These are phyloP conservation scores for Erithacus rubecula DNA, from an alignment of 2,797 vertebrate genomes.

Conservation along the genomic window DNA sequence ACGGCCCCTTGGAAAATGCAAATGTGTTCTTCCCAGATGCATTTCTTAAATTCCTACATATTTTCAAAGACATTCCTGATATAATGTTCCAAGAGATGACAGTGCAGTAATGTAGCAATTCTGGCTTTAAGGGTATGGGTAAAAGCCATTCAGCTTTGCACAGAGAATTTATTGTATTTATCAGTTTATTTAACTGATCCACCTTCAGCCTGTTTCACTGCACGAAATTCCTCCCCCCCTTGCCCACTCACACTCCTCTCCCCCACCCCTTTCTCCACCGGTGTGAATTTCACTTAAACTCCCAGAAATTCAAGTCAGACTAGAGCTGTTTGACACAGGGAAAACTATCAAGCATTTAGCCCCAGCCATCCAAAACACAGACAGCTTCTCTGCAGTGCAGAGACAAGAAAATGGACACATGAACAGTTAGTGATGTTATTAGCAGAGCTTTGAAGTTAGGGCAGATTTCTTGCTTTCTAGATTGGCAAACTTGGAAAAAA, in stretches of 20 bases:
- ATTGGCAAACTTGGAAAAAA: neutral
- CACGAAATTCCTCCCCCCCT: neutral
- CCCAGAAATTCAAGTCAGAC: neutral
- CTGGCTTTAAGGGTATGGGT: neutral
- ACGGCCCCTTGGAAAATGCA: conserved; percentile 1
- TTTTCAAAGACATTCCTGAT: conserved; percentile 23
- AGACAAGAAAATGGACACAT: neutral
- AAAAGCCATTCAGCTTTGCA: neutral
- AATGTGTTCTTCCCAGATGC: conserved; percentile 33
- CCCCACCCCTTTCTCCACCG: neutral
- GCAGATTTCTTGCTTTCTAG: neutral
- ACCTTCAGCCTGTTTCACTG: neutral
- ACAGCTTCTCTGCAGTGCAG: neutral
- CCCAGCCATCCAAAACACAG: neutral
- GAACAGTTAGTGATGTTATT: neutral
- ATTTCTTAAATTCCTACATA: conserved; percentile 37
- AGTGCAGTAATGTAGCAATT: conserved; percentile 25
- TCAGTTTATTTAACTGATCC: conserved; percentile 23
- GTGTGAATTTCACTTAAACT: neutral
- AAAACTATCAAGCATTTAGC: neutral
- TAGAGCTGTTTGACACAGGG: neutral
- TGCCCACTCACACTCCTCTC: neutral
- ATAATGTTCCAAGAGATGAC: conserved; percentile 36
- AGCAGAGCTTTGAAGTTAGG: neutral
- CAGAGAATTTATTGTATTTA: neutral